Conservation (phyloP, 2,113 vertebrate genomes). For the Paedocypris sp. region DNA sequence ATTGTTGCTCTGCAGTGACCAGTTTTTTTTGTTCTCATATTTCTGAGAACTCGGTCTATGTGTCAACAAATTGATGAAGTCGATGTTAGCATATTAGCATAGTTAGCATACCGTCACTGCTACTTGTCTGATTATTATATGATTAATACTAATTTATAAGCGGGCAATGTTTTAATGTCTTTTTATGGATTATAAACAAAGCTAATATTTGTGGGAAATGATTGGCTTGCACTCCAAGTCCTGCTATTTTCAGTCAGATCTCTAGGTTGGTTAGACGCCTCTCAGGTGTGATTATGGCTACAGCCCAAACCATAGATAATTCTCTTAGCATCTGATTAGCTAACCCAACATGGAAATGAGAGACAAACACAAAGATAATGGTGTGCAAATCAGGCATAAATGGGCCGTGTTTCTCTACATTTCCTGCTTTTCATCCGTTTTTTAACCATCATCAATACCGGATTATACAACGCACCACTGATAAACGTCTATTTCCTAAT, state of each 20-base stretch:
- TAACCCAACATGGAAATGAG: constrained; percentile 4
- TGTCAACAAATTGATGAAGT: constrained; percentile 5
- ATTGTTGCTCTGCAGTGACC: background rate
- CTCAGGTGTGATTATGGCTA: constrained; percentile 27
- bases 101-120: background rate
- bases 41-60: background rate
- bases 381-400: constrained; percentile 35
- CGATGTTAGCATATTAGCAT: background rate
- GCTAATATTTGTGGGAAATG: too few relatives aligned
- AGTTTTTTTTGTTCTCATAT: background rate
- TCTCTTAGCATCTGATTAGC: constrained; percentile 11
- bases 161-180: too few relatives aligned
- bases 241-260: background rate
- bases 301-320: constrained; percentile 10
- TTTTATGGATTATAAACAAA: too few relatives aligned
- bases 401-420: constrained; percentile 19
- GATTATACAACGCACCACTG: too few relatives aligned
- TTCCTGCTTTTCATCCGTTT: too few relatives aligned
- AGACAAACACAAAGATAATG: constrained; percentile 23
- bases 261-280: constrained; percentile 16
- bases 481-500: too few relatives aligned
- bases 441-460: too few relatives aligned
- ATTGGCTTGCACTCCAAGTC: too few relatives aligned
- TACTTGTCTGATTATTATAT: too few relatives aligned
- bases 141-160: too few relatives aligned